Evolutionary conservation across 2,797 vertebrate species (phyloP), one percentile per base, ranked within the genome.

Genomic region (Cuculus canorus): DNA sequence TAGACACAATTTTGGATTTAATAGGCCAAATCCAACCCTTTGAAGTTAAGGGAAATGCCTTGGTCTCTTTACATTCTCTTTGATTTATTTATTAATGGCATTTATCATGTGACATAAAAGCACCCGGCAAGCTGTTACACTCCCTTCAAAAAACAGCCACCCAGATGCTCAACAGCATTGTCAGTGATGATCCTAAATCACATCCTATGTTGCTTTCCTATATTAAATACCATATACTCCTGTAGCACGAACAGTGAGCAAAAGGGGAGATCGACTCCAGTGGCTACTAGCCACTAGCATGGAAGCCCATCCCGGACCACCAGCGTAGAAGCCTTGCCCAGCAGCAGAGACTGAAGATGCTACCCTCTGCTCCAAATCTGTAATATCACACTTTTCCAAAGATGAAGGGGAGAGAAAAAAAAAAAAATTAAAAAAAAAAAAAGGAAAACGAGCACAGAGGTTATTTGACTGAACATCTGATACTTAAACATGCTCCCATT

Each of bases 51-150:
- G 15, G 13, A 86, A 83, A 65, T 43, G 48, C 47, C 30, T 65
- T 4, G 3, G 17, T 57, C 33, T 87, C 33, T 39, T 39, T 56
- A 22, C 22, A 17, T 25, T 77, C 15, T 77, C 53, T 89, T 87
- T 87, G 19, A 50, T 90, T 64, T 52, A 56, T 7, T 72, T 77
- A 43, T 65, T 83, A 61, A 73, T 22, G 17, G 41, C 32, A 71
- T 82, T 78, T 75, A 21, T 66, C n/a, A 82, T 33, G 50, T 41
- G 39, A 87, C 50, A 70, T 84, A 91, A 93, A 94, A 94, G 61
- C 39, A 82, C 17, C 5, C 27, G 84, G 47, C 23, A 87, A 73
- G 47, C n/a, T 82, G 17, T 53, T 61, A 61, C 7, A 61, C 10
- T 89, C 28, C 47, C 28, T 94, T 71, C 80, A 63, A 41, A 37